phyloP scores from a whole-genome alignment of 2,797 vertebrate genomes.

The Percopsis omiscomaycus region DNA sequence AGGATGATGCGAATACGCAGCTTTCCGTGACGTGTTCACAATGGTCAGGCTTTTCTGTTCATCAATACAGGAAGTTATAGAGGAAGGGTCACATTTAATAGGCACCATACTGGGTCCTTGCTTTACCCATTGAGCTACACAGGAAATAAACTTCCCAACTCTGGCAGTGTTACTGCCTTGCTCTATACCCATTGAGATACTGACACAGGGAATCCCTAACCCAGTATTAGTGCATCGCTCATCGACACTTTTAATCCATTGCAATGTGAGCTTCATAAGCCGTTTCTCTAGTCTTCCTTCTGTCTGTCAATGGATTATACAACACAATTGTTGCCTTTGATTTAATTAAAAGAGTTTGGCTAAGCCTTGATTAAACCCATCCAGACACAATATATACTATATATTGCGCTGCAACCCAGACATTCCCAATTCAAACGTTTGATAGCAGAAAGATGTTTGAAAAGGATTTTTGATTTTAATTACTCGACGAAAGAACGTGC shows the following conservation, averaged over 20 bases:
- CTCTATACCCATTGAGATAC: no score
- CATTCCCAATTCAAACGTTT: constrained; percentile 12
- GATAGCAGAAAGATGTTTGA: constrained; percentile 53
- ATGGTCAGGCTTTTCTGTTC: no score
- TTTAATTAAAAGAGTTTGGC: constrained; percentile 33
- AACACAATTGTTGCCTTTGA: constrained; percentile 41
- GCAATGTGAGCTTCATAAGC: no score
- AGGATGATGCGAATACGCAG: neutral
- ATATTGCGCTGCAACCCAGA: constrained; percentile 16
- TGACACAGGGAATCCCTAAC: no score
- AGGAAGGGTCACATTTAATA: neutral
- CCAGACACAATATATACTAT: neutral
- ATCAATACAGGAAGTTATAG: neutral
- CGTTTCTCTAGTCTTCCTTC: constrained; percentile 39
- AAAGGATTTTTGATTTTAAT: constrained; percentile 67
- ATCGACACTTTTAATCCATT: constrained; percentile 59
- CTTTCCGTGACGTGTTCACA: no score
- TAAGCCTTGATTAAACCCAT: constrained; percentile 50
- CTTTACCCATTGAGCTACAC: no score
- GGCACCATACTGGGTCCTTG: no score
- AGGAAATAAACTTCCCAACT: no score
- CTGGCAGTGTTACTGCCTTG: no score
- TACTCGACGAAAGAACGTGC: constrained; percentile 18
- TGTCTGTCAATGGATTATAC: constrained; percentile 25
- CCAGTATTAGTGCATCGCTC: no score